Evolutionary conservation across 2,113 vertebrate species (phyloP), one percentile per base, ranked within the genome.

Genomic region (Chaetodon auriga): DNA sequence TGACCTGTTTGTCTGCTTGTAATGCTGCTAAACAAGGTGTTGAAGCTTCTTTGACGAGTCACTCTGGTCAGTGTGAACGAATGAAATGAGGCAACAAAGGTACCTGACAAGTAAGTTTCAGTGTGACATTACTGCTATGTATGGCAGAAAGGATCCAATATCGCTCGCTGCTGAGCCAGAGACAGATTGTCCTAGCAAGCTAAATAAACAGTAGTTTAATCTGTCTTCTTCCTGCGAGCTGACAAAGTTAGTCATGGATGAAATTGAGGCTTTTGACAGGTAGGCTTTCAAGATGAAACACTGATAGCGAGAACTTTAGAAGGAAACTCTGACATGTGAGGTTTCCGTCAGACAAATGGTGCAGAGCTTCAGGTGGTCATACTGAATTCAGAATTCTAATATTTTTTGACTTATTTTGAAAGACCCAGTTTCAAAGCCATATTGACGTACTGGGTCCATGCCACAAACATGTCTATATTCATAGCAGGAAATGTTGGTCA

Each of bases 171-270:
- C 87, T 68, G 74, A 87, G 74, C 71, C 58, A 61, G 68, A 91
- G 91, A 83, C 81, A 63, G 70, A 91, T 84, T 87, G 88, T 85
- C 78, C 86, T 65, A 70, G 71, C 80, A 84, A 69, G 87, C 85
- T 90, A 92, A 86, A 92, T 89, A 91, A 94, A 88, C 86, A 88
- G 84, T 68, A 84, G 85, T 88, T 89, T 86, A 91, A 93, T 92
- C 88, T 87, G 86, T 88, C 81, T 86, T 90, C 75, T 81, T 66
- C 53, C 71, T 78, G 75, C 65, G 18, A 81, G 86, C 87, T 92
- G 90, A 91, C 82, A 55, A 81, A 90, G 55, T 54, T 86, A 68
- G 74, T 88, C 89, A 85, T 70, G 84, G 88, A 78, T 90, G 86
- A 93, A 91, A 93, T 93, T 72, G 45, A 79, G 78, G 82, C 80